Conservation (phyloP, 2,113 vertebrate species). For the Leucoraja erinaceus region DNA sequence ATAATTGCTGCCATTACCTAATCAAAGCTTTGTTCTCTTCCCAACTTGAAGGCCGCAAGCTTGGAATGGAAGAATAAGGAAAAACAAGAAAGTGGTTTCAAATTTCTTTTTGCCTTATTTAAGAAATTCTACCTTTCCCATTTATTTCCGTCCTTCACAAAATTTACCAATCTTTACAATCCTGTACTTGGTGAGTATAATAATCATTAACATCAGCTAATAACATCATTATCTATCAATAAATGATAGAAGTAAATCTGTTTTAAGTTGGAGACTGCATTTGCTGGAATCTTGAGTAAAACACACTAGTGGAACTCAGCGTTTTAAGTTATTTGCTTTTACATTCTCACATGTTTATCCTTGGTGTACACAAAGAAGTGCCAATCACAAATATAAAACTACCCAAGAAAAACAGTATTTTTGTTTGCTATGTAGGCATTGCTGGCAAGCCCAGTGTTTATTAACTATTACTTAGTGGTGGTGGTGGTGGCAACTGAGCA, state of each 20-base stretch:
- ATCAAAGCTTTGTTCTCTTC: constrained; percentile 40
- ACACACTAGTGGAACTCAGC: no score
- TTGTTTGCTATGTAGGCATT: no score
- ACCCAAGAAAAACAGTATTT: not conserved
- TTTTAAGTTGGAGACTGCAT: not conserved
- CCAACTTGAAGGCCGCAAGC: constrained; percentile 74
- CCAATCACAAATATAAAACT: not conserved
- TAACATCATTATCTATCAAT: not conserved
- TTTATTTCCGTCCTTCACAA: constrained; percentile 90
- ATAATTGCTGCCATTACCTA: not conserved
- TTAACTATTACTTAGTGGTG: no score
- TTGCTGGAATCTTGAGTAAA: no score
- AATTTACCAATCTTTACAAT: constrained; percentile 92
- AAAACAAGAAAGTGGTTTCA: constrained; percentile 91
- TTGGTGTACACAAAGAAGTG: not conserved
- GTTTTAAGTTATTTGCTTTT: not conserved
- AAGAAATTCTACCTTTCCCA: constrained; percentile 97
- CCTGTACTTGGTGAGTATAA: constrained; percentile 84
- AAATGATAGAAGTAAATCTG: not conserved
- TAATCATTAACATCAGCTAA: not conserved
- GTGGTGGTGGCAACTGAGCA: no score
- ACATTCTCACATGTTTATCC: not conserved
- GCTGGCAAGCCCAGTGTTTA: no score
- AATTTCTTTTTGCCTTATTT: constrained; percentile 92
- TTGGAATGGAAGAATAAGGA: constrained; percentile 94